phyloP scores from a whole-genome alignment of 2,113 vertebrate species.

The Chloroceryle aenea region DNA sequence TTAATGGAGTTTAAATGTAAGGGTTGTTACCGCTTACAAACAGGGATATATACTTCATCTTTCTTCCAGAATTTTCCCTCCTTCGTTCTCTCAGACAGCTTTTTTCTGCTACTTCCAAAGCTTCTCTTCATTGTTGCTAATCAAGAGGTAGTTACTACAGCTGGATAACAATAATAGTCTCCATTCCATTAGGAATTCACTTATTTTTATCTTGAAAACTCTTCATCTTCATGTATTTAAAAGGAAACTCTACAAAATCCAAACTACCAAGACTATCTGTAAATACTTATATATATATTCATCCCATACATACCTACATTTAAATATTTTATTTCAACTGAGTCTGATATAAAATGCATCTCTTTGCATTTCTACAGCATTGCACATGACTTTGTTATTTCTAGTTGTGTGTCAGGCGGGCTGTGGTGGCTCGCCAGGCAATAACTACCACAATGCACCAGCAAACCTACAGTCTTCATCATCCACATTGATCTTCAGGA shows the following conservation, averaged over 20 bases:
- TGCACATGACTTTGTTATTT: not conserved
- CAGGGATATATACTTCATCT: not conserved
- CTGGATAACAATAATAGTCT: not conserved
- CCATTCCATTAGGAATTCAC: not conserved
- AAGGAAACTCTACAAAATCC: not conserved
- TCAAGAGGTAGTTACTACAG: not conserved
- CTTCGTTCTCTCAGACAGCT: not conserved
- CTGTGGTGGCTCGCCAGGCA: not conserved
- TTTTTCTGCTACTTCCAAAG: not conserved
- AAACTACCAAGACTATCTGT: not conserved
- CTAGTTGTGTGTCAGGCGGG: not conserved
- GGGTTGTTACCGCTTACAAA: not conserved
- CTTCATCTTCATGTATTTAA: not conserved
- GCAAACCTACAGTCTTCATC: not conserved
- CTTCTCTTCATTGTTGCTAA: not conserved
- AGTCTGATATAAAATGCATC: not conserved
- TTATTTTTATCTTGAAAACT: not conserved
- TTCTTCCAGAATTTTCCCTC: not conserved
- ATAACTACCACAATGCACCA: not conserved
- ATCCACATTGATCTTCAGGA: accelerated
- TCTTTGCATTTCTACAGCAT: not conserved
- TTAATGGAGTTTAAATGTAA: not conserved
- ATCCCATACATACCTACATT: not conserved
- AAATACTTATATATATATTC: not conserved
- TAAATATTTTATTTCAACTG: not conserved